These are phyloP conservation scores for Listronotus oregonensis DNA, from an alignment of 1,140 invertebrate genomes.

Conservation along the genomic window DNA sequence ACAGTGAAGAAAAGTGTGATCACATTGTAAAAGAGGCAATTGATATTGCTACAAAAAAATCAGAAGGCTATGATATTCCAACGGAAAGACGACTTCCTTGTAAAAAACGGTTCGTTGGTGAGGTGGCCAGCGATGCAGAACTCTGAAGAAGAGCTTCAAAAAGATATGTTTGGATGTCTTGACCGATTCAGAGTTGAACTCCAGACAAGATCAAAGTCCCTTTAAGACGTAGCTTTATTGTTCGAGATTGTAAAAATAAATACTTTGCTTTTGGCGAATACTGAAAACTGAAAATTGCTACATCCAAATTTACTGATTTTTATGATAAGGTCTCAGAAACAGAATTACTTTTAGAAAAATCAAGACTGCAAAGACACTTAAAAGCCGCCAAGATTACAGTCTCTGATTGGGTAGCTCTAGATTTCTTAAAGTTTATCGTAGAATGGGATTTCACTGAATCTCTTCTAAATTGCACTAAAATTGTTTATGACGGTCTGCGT, in stretches of 20 bases:
- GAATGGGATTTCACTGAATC: too few relatives aligned
- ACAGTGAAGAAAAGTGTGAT: slow-evolving; percentile 29
- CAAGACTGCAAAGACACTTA: too few relatives aligned
- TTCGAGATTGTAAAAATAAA: slow-evolving; percentile 12
- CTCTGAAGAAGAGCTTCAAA: slow-evolving; percentile 18
- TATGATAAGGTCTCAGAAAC: slow-evolving; percentile 33
- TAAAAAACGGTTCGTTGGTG: neutral
- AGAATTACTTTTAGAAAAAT: slow-evolving; percentile 15
- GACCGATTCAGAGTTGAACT: slow-evolving; percentile 32
- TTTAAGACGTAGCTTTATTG: slow-evolving; percentile 17
- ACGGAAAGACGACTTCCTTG: slow-evolving; percentile 16
- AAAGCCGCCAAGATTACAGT: too few relatives aligned
- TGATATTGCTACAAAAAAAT: too few relatives aligned
- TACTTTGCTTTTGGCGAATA: neutral
- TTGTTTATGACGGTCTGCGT: slow-evolving; percentile 7
- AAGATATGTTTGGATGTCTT: slow-evolving; percentile 32
- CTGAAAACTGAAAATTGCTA: slow-evolving; percentile 11
- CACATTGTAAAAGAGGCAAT: slow-evolving; percentile 10
- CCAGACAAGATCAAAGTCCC: slow-evolving; percentile 20
- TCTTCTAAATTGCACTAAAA: too few relatives aligned
- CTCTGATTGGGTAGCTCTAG: too few relatives aligned
- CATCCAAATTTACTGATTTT: slow-evolving; percentile 18
- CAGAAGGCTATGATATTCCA: neutral
- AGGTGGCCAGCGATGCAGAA: too few relatives aligned
- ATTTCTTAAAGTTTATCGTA: too few relatives aligned